These are phyloP conservation scores for Mythimna pallens DNA, from an alignment of 2,888 invertebrate species.

Conservation along the genomic window DNA sequence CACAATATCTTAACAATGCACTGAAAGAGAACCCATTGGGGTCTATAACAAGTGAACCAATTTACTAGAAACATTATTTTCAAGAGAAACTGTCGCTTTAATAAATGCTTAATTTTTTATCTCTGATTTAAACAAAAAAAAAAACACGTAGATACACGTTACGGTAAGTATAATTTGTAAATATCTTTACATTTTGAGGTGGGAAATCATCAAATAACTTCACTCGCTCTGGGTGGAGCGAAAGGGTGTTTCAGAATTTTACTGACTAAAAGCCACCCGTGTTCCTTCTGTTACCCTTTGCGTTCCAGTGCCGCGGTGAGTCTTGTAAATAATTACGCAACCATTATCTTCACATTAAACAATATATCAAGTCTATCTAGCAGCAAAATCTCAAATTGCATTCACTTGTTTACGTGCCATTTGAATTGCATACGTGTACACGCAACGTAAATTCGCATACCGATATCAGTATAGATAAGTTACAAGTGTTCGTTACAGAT, in stretches of 20 bases:
- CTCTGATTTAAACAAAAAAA: neutral
- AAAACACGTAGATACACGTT: neutral
- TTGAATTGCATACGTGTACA: conserved; percentile 48
- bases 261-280: no score
- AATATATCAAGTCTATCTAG: conserved; percentile 30
- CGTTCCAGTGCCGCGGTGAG: no score
- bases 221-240: no score
- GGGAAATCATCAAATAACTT: no score
- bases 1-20: no score
- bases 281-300: no score
- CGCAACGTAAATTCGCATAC: conserved; percentile 58
- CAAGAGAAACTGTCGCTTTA: no score
- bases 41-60: no score
- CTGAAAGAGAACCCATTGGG: no score
- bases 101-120: no score
- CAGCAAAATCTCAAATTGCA: conserved; percentile 48
- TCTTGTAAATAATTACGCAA: neutral
- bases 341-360: neutral
- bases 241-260: no score
- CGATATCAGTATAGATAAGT: conserved; percentile 66
- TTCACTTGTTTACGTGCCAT: conserved; percentile 56
- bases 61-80: no score
- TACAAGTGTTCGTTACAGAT: conserved; percentile 70
- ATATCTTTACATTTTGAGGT: neutral
- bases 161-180: conserved; percentile 1